These are phyloP conservation scores for Eueides isabella DNA, from an alignment of 1,140 invertebrate genomes.

Conservation along the genomic window DNA sequence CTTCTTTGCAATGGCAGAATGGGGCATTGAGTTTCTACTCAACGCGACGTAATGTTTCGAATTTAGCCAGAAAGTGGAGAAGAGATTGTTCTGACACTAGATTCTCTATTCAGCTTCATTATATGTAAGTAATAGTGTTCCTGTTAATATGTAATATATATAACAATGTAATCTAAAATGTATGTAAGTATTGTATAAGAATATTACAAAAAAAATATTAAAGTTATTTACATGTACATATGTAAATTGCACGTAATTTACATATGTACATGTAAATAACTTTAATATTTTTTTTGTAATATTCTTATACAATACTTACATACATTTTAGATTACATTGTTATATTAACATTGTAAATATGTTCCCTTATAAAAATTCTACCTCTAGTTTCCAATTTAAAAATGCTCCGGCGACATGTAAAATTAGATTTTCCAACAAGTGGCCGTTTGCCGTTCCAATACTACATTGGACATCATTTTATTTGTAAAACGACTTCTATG, in stretches of 20 bases:
- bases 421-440: constrained; percentile 38
- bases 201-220: not conserved
- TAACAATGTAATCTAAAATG: not conserved
- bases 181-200: not conserved
- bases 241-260: no score
- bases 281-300: not conserved
- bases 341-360: not conserved
- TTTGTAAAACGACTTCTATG: constrained; percentile 28
- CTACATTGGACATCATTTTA: constrained; percentile 23
- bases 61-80: no score
- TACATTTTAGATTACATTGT: not conserved
- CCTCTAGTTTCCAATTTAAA: constrained; percentile 7
- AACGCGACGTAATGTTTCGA: no score
- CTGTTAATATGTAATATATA: no score
- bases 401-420: constrained; percentile 15
- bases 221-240: no score
- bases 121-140: no score
- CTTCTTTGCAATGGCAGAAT: no score
- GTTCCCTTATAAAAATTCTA: not conserved
- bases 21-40: no score
- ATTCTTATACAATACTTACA: not conserved
- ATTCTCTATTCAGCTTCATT: not conserved
- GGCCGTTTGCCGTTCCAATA: constrained; percentile 35
- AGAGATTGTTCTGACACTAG: no score
- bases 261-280: no score